Base-by-base conservation (phyloP, 2,113 vertebrate species). In the Colossoma macropomum region DNA sequence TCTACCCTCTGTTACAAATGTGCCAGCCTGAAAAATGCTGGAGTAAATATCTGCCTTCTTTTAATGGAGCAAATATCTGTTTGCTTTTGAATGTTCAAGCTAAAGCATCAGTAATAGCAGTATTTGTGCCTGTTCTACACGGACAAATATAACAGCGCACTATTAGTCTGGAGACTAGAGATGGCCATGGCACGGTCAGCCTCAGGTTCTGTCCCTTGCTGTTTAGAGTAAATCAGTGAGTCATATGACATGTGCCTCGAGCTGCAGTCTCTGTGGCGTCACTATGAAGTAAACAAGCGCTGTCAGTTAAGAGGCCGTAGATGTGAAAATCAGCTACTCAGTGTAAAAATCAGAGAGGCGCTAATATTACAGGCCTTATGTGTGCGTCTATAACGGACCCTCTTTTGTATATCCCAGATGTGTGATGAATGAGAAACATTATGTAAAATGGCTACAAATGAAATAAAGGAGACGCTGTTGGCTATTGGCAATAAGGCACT, bases 361-460 rank as follows among this genome's bases (percentile, higher is more conserved):
- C 13, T 25, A 60, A 60, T 60, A 38, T 25, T 10, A 45, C 9
- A 48, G 27, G 41, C 54, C 25, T 48, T 25, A 23, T 56, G 17
- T 23, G 19, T 21, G 54, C 54, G 9, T 19, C 63, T 68, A 32
- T 68, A 25, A 52, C 7, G 7, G 19, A 60, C 25, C 16, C 34
- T 72, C 32, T 59, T 23, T 9, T 38, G 78, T 30, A 65, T 59
- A 28, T 25, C 17, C 69, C 69, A 81, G 69, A 82, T 82, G 73
- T 68, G 62, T n/a, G 25, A 59, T 76, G 62, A 82, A 69, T 82
- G 34, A 48, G n/a, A 59, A 74, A 69, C 63, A 38, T 76, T 56
- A 48, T 59, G 62, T 28, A 34, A 68, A 27, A 66, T 52, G 68
- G 27, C 79, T 48, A 80, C 65, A 45, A 62, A 15, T 72, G 1